phyloP scores from a whole-genome alignment of 1,140 invertebrate species.

The Temnothorax longispinosus region DNA sequence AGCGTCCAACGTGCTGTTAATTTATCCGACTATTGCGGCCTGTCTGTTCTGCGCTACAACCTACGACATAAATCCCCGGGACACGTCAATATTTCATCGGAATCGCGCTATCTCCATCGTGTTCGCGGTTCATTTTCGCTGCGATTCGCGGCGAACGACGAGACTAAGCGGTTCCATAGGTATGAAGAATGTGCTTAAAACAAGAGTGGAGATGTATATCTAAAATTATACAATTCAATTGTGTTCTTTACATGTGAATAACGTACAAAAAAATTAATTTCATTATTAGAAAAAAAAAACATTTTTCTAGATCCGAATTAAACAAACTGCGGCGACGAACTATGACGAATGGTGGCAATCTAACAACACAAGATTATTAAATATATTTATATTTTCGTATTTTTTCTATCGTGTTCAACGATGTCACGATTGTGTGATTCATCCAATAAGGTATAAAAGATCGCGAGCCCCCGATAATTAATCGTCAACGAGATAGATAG shows the following conservation, averaged over 20 bases:
- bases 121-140: slow-evolving; percentile 49
- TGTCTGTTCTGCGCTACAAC: slow-evolving; percentile 25
- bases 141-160: slow-evolving; percentile 21
- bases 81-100: slow-evolving; percentile 62
- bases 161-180: background rate
- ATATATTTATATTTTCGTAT: background rate
- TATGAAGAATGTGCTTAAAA: background rate
- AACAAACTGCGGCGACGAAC: background rate
- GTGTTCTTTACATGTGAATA: background rate
- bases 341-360: background rate
- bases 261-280: background rate
- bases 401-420: background rate
- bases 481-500: slow-evolving; percentile 57
- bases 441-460: slow-evolving; percentile 7
- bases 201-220: background rate
- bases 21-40: slow-evolving; percentile 59
- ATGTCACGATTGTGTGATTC: background rate
- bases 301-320: background rate
- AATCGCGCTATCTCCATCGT: slow-evolving; percentile 35
- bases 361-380: background rate
- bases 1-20: slow-evolving; percentile 59
- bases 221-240: background rate
- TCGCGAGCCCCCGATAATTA: slow-evolving; percentile 60
- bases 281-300: background rate
- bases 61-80: slow-evolving; percentile 59